A percentile compares a stretch with the other conserved stretches of the same genome.
Evolutionary conservation across 2,797 vertebrate genomes (phyloP).

Genomic region (Decapterus maruadsi): DNA sequence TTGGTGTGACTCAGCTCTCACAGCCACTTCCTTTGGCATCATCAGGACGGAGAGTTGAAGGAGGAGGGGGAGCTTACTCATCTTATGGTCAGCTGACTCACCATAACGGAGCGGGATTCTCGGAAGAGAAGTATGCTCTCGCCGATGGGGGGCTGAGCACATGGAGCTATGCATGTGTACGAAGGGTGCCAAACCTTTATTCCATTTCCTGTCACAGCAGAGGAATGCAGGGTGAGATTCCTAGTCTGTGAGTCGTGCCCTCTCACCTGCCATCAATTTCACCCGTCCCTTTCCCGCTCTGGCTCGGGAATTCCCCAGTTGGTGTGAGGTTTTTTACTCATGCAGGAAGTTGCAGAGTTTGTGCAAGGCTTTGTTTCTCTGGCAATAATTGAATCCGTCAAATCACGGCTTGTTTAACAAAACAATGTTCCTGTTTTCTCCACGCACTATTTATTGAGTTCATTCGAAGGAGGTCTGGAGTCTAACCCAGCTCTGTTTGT

Average conservation of each 20-base stretch:
- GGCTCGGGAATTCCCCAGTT: conserved; percentile 63
- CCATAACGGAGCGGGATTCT: conserved; percentile 44
- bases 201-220: conserved; percentile 64
- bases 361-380: conserved; percentile 31
- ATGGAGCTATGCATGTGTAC: conserved; percentile 4
- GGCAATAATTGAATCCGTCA: conserved; percentile 29
- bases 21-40: conserved; percentile 55
- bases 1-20: conserved; percentile 58
- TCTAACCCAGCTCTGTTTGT: conserved; percentile 1
- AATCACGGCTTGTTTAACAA: conserved; percentile 23
- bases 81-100: conserved; percentile 75
- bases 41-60: conserved; percentile 54
- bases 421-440: conserved; percentile 12
- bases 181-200: conserved; percentile 42
- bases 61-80: conserved; percentile 59
- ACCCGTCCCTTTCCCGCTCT: conserved; percentile 45
- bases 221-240: conserved; percentile 73
- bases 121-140: conserved; percentile 53
- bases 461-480: conserved; percentile 19
- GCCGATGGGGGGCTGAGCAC: conserved; percentile 13
- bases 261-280: conserved; percentile 78
- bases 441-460: conserved; percentile 1
- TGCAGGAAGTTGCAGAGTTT: conserved; percentile 46
- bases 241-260: conserved; percentile 64
- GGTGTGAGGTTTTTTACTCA: conserved; percentile 45